Evolutionary conservation across 2,797 vertebrate genomes (phyloP).

Genomic region (Sebastes trivittatus): DNA sequence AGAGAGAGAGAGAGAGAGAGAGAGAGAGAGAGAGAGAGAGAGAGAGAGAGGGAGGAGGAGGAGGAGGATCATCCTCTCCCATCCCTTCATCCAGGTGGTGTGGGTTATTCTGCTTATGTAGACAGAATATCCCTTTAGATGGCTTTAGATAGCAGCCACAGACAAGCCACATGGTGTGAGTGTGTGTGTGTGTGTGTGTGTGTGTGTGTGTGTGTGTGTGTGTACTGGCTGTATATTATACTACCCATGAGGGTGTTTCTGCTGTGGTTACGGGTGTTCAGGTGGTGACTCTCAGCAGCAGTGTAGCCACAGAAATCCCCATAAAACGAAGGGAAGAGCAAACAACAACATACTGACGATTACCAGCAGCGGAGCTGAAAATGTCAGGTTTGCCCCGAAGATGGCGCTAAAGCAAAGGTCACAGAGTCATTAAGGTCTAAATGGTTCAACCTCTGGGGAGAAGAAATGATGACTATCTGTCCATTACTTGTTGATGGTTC

Average conservation of each 20-base stretch:
- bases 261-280: constrained; percentile 30
- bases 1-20: too few species aligned
- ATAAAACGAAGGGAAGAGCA: constrained; percentile 26
- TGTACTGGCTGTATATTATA: background rate
- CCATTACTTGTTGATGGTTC: background rate
- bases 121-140: constrained; percentile 48
- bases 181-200: constrained; percentile 2
- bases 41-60: too few species aligned
- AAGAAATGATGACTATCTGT: too few species aligned
- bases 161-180: background rate
- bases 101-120: constrained; percentile 51
- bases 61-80: constrained; percentile 24
- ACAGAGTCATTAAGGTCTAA: background rate
- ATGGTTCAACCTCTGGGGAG: background rate
- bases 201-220: constrained; percentile 6
- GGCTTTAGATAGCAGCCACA: constrained; percentile 23
- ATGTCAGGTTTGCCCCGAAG: background rate
- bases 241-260: constrained; percentile 40
- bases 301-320: constrained; percentile 36
- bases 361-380: background rate
- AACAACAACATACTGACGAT: constrained; percentile 17
- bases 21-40: too few species aligned
- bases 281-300: constrained; percentile 41
- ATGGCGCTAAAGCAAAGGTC: background rate
- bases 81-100: constrained; percentile 44